These are phyloP conservation scores for Esox niger DNA, from an alignment of 2,113 vertebrate species.

Conservation along the genomic window DNA sequence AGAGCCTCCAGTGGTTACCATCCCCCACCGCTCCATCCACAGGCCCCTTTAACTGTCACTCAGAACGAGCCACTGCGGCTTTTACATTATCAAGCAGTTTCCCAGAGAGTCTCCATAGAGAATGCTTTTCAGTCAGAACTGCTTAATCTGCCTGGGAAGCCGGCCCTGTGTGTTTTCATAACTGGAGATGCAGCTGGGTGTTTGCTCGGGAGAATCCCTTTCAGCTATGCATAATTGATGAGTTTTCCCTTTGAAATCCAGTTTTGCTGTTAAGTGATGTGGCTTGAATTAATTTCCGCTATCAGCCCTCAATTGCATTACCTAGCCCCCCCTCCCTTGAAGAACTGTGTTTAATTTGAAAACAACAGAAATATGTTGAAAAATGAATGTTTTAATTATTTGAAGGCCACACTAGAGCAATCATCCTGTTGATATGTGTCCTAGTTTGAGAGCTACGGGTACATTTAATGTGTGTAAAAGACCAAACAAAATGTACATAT, in stretches of 20 bases:
- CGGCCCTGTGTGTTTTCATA: not conserved
- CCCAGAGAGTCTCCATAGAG: too few species aligned
- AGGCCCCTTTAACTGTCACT: too few species aligned
- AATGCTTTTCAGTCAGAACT: too few species aligned
- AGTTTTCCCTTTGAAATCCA: constrained; percentile 14
- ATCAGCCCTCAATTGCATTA: constrained; percentile 25
- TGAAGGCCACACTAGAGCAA: not conserved
- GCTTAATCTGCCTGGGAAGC: too few species aligned
- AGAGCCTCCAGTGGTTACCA: too few species aligned
- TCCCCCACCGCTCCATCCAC: too few species aligned
- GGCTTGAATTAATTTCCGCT: constrained; percentile 23
- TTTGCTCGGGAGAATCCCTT: constrained; percentile 17
- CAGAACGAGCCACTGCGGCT: too few species aligned
- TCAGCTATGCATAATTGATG: constrained; percentile 37
- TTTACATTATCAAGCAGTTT: too few species aligned
- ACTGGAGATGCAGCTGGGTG: not conserved
- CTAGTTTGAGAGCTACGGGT: not conserved
- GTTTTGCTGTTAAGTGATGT: constrained; percentile 19
- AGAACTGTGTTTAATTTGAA: constrained; percentile 32
- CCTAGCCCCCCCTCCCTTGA: constrained; percentile 14
- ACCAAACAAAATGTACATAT: not conserved
- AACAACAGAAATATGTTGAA: constrained; percentile 13
- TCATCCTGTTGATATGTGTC: not conserved
- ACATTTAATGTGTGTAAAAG: not conserved
- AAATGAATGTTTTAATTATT: constrained; percentile 21